Base-by-base conservation (phyloP, 2,113 vertebrate species). In the Eonycteris spelaea region DNA sequence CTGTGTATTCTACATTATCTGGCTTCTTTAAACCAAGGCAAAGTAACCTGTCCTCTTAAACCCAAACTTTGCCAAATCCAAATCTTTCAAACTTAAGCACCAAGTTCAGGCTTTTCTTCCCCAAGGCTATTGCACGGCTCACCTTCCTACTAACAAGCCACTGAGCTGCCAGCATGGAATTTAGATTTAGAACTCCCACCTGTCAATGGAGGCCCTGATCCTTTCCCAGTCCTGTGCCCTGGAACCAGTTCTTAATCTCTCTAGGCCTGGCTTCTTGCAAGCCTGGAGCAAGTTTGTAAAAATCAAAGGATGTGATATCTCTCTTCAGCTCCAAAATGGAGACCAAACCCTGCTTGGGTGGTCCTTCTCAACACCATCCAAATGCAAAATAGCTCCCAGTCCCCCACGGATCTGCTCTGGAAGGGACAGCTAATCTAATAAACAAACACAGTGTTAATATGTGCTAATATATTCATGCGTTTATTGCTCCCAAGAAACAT, bases 381-480 rank as follows among this genome's bases (percentile, higher is more conserved):
- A 71, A 90, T 53, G 65, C 51, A 80, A 90, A 94, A 74, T n/a
- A 86, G 35, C 26, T 73, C 5, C 30, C 9, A 40, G 35, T 21
- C 26, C 65, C 18, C 3, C 0, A 38, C 63, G 61, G 53, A 75
- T 70, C 43, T 68, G n/a, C 77, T 79, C 63, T 86, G 45, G 12
- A 38, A 48, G 59, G 63, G 79, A 35, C 33, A 26, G 67, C 33
- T 90, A 61, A 78, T 96, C 80, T 87, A 83, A 86, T 45, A 86
- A 95, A 92, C 61, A 61, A 91, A 80, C 65, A 78, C 7, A 57
- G 10, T 40, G 79, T 59, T 94, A 82, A 63, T 70, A 33, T 48
- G 14, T 48, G 68, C 57, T 93, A 75, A 90, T 38, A 22, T 26
- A 90, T 83, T 86, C 80, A 35, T 65, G 61, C 4, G 24, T 88